Percentiles rank a stretch among this genome's conserved stretches.
These are phyloP conservation scores for Nyctibius bracteatus DNA, from an alignment of 2,113 vertebrate species.

Conservation along the genomic window DNA sequence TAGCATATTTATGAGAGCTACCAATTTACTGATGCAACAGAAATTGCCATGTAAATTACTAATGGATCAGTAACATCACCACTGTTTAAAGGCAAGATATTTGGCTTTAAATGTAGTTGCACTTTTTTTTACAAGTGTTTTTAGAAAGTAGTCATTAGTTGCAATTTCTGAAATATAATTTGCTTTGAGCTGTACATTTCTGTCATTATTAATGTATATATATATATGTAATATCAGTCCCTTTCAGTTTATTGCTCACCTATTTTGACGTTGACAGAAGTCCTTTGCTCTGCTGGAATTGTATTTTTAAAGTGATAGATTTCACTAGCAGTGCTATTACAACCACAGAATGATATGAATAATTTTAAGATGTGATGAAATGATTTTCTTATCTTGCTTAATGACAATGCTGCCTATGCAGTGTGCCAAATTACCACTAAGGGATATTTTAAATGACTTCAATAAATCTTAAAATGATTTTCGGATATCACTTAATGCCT, in stretches of 20 bases:
- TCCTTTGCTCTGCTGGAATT: background rate
- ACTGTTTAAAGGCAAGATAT: background rate
- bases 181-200: background rate
- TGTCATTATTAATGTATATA: background rate
- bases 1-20: background rate
- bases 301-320: constrained; percentile 28
- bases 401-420: constrained; percentile 53
- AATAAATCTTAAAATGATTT: constrained; percentile 72
- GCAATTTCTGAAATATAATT: background rate
- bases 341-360: constrained; percentile 23
- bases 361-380: constrained; percentile 55
- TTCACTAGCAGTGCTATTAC: background rate
- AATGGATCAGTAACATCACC: background rate
- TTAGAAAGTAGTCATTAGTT: background rate
- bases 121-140: background rate
- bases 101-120: background rate
- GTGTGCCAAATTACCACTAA: constrained; percentile 64
- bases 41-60: background rate
- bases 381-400: constrained; percentile 55
- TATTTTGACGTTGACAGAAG: background rate
- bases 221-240: background rate
- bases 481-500: constrained; percentile 71
- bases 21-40: background rate
- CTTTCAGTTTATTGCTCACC: background rate
- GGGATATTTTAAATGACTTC: constrained; percentile 67